Percentiles rank a stretch among this genome's conserved stretches.
phyloP scores from a whole-genome alignment of 2,113 vertebrate species.

The Oncorhynchus keta region DNA sequence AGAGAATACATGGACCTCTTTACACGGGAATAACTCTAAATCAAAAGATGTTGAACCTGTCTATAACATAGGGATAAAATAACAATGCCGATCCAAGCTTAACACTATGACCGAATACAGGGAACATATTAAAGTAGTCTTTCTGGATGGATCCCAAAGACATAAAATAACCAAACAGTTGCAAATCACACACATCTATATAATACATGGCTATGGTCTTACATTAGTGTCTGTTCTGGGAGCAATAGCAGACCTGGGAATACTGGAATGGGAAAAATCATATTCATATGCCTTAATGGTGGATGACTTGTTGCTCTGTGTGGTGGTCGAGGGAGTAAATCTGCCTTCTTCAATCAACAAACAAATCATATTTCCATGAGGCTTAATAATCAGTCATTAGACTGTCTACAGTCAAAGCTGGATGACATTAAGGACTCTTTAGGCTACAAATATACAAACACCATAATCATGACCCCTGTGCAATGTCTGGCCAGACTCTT shows the following conservation, averaged over 20 bases:
- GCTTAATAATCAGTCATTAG: neutral
- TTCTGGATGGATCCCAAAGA: slow-evolving; percentile 21
- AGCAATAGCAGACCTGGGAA: slow-evolving; percentile 9
- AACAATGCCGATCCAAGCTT: neutral
- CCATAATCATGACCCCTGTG: neutral
- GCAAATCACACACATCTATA: slow-evolving; percentile 21
- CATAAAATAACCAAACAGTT: slow-evolving; percentile 21
- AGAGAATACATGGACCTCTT: neutral
- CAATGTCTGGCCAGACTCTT: neutral
- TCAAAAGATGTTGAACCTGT: neutral
- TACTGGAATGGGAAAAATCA: slow-evolving; percentile 25
- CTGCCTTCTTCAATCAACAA: slow-evolving; percentile 16
- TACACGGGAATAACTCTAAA: neutral
- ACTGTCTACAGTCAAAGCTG: neutral
- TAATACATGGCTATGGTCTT: slow-evolving; percentile 15
- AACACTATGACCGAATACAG: neutral
- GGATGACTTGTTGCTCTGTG: slow-evolving; percentile 6
- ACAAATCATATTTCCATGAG: neutral
- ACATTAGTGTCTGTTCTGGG: slow-evolving; percentile 18
- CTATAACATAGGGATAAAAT: neutral
- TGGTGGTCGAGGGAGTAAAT: slow-evolving; percentile 21
- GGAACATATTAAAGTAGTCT: neutral
- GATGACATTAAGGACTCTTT: neutral
- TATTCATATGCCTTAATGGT: slow-evolving; percentile 17
- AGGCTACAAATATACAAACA: slow-evolving; percentile 3